phyloP scores from a whole-genome alignment of 2,113 vertebrate genomes.

The Pachypanchax playfairii region DNA sequence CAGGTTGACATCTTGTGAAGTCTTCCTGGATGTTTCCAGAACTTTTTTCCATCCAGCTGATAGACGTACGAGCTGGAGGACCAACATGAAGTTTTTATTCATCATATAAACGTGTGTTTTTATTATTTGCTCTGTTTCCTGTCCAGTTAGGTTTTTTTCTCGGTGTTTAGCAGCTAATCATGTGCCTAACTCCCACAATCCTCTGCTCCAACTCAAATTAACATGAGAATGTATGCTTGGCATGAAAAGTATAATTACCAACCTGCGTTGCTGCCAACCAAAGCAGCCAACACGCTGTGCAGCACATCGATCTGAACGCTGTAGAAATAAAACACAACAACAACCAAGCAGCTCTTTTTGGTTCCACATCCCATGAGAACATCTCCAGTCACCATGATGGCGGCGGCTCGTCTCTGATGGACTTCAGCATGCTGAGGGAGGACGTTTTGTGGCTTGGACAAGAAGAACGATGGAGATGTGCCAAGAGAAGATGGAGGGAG shows the following conservation, averaged over 20 bases:
- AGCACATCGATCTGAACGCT: conserved; percentile 49
- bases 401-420: conserved; percentile 52
- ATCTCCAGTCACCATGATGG: conserved; percentile 44
- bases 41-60: too few relatives aligned
- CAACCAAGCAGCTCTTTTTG: conserved; percentile 28
- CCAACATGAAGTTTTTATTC: too few relatives aligned
- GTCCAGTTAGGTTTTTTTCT: background rate
- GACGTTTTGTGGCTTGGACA: conserved; percentile 68
- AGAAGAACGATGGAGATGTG: conserved; percentile 64
- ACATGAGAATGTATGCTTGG: conserved; percentile 71
- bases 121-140: background rate
- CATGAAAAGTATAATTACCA: conserved; percentile 77
- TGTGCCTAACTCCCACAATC: conserved; percentile 64
- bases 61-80: too few relatives aligned
- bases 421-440: conserved; percentile 48
- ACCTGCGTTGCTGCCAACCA: conserved; percentile 68
- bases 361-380: conserved; percentile 53
- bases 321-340: conserved; percentile 45
- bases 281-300: conserved; percentile 69
- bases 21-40: too few relatives aligned
- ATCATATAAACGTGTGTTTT: too few relatives aligned
- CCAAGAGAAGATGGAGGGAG: conserved; percentile 54
- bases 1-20: too few relatives aligned
- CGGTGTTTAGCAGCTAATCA: background rate
- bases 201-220: conserved; percentile 72